phyloP scores from a whole-genome alignment of 2,797 vertebrate species.

The Sebastes variabilis region DNA sequence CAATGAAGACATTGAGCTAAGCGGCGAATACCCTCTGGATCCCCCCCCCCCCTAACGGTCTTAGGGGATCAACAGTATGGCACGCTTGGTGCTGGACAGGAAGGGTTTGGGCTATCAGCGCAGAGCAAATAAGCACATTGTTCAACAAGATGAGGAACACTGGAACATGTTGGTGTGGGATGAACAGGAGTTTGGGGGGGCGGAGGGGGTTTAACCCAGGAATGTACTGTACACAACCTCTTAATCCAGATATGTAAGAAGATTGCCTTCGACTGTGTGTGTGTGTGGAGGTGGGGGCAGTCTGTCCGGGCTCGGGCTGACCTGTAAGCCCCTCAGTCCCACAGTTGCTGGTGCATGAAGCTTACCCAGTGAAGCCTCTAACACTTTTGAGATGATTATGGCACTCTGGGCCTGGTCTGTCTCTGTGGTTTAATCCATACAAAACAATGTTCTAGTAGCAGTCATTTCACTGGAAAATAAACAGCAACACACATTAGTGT shows the following conservation, averaged over 20 bases:
- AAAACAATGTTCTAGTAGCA: conserved; percentile 7
- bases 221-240: conserved; percentile 62
- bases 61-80: background rate
- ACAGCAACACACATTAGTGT: background rate
- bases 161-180: conserved; percentile 32
- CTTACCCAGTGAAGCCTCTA: conserved; percentile 46
- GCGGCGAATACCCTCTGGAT: background rate
- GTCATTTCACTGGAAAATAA: background rate
- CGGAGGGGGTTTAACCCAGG: conserved; percentile 43
- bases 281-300: conserved; percentile 14
- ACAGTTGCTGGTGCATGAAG: conserved; percentile 41
- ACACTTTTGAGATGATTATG: conserved; percentile 60
- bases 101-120: background rate
- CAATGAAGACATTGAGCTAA: background rate
- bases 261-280: conserved; percentile 66
- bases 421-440: conserved; percentile 40
- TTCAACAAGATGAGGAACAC: conserved; percentile 21
- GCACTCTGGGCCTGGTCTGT: background rate
- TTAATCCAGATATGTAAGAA: conserved; percentile 79
- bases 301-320: conserved; percentile 46
- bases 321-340: conserved; percentile 57
- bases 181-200: conserved; percentile 26
- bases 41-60: too few species aligned
- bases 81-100: background rate
- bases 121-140: conserved; percentile 10